Conservation (phyloP, 1,140 invertebrate genomes). For the Drosophila gunungcola region DNA sequence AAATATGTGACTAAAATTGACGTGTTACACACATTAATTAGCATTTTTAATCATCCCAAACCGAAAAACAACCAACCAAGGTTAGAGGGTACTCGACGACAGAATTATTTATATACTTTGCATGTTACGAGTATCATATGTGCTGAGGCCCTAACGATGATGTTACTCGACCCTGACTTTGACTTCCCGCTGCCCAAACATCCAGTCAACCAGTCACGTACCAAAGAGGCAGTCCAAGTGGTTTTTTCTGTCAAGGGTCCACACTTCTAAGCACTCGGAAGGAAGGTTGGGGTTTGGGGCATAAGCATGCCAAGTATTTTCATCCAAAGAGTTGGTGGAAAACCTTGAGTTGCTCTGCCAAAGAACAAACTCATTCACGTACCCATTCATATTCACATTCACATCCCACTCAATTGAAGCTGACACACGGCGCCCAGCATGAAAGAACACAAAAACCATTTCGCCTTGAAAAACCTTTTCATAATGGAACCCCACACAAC, state of each 20-base stretch:
- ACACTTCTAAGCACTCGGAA: constrained; percentile 32
- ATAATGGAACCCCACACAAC: constrained; percentile 42
- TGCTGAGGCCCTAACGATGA: constrained; percentile 37
- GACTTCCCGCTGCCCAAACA: constrained; percentile 41
- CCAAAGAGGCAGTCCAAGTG: constrained; percentile 33
- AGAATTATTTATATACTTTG: constrained; percentile 25
- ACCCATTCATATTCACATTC: constrained; percentile 16
- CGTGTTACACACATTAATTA: constrained; percentile 59
- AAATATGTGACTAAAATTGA: constrained; percentile 27
- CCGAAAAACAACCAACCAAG: not conserved
- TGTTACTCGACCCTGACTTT: constrained; percentile 71
- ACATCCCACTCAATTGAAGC: constrained; percentile 53
- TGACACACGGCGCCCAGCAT: constrained; percentile 47
- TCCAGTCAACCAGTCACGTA: constrained; percentile 68
- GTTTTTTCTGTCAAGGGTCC: constrained; percentile 43
- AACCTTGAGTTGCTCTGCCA: constrained; percentile 42
- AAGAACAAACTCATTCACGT: constrained; percentile 40
- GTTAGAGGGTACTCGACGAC: constrained; percentile 11
- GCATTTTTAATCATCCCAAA: constrained; percentile 68
- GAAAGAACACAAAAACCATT: constrained; percentile 42
- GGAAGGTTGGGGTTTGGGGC: constrained; percentile 4
- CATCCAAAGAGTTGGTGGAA: constrained; percentile 45
- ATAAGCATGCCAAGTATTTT: constrained; percentile 29
- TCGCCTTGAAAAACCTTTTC: constrained; percentile 65
- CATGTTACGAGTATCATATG: not conserved